Conservation (phyloP, 2,888 invertebrate genomes). For the Drosophila incognita region DNA sequence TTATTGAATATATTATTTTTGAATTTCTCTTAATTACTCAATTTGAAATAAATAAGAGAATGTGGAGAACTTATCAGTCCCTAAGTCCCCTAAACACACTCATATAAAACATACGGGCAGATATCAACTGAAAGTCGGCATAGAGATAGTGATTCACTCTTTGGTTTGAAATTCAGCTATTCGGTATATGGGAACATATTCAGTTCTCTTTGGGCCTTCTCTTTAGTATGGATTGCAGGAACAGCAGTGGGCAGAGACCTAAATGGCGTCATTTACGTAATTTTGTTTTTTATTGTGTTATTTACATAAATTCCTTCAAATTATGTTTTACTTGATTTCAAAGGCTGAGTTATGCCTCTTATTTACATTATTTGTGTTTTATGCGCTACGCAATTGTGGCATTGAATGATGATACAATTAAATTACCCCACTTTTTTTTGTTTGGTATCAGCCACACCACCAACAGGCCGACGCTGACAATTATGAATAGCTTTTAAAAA, state of each 20-base stretch:
- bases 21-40: not conserved
- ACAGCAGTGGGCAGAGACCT: not conserved
- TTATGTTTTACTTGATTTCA: not conserved
- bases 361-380: not conserved
- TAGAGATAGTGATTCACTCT: not conserved
- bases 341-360: not conserved
- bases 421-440: not conserved
- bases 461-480: not conserved
- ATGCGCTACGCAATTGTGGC: not conserved
- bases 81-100: not conserved
- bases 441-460: not conserved
- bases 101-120: not conserved
- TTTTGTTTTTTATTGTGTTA: not conserved
- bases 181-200: not conserved
- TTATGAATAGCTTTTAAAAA: slow-evolving; percentile 11
- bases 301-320: not conserved
- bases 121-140: not conserved
- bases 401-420: not conserved
- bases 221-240: not conserved
- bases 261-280: not conserved
- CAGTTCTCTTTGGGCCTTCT: not conserved
- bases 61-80: not conserved
- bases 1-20: too few relatives aligned
- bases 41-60: not conserved
- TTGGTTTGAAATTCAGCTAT: not conserved